Conservation (phyloP, 2,797 vertebrate genomes). For the Moxostoma hubbsi region DNA sequence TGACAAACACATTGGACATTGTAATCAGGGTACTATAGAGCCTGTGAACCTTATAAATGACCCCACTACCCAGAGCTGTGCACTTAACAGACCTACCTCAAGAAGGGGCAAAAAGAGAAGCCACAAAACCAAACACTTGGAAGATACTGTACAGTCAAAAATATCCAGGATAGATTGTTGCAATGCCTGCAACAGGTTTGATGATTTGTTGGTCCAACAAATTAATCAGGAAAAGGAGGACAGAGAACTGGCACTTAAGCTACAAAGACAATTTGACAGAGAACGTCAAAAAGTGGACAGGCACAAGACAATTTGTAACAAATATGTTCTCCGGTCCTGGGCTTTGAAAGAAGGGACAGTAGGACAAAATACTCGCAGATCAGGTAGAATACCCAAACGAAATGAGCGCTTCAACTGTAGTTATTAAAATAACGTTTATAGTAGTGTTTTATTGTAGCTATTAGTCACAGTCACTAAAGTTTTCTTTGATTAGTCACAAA, state of each 20-base stretch:
- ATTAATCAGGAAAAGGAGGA: constrained; percentile 85
- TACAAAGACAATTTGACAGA: constrained; percentile 87
- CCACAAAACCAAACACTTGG: constrained; percentile 92
- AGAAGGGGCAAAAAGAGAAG: constrained; percentile 84
- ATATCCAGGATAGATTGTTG: constrained; percentile 69
- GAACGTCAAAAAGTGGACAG: constrained; percentile 79
- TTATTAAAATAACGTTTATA: constrained; percentile 41
- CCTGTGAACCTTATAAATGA: constrained; percentile 71
- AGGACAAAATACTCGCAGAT: constrained; percentile 70
- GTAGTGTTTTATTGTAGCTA: background rate
- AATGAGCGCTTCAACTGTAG: constrained; percentile 63
- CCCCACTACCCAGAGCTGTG: constrained; percentile 67
- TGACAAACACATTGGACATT: constrained; percentile 55
- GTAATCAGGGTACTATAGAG: constrained; percentile 63
- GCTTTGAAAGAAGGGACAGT: constrained; percentile 72
- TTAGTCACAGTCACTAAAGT: background rate
- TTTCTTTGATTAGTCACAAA: constrained; percentile 32
- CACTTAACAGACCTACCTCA: constrained; percentile 75
- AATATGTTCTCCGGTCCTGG: constrained; percentile 90
- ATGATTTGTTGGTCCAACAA: constrained; percentile 62
- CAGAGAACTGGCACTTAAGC: constrained; percentile 82
- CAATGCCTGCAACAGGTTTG: constrained; percentile 43
- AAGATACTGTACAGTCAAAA: constrained; percentile 78
- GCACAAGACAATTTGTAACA: constrained; percentile 77
- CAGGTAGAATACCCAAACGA: constrained; percentile 72